Evolutionary conservation across 1,140 invertebrate species (phyloP).

Genomic region (Drosophila tani): DNA sequence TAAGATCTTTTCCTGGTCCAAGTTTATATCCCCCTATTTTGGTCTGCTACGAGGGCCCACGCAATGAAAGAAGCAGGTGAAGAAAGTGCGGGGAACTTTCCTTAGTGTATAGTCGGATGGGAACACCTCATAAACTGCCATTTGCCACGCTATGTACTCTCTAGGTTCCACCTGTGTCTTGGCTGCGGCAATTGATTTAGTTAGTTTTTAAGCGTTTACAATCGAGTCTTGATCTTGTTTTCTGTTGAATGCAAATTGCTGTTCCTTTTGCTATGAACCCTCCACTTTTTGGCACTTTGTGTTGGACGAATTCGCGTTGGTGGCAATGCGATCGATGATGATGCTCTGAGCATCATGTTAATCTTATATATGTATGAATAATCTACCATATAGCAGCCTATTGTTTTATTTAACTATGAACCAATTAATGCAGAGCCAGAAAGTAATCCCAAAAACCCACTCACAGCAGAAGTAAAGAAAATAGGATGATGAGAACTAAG

Average conservation of each 20-base stretch:
- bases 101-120: conserved; percentile 40
- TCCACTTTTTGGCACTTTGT: conserved; percentile 80
- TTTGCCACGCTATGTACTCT: conserved; percentile 69
- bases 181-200: conserved; percentile 71
- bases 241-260: conserved; percentile 68
- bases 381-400: conserved; percentile 55
- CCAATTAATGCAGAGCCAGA: conserved; percentile 27
- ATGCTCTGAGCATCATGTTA: conserved; percentile 78
- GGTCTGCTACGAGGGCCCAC: conserved; percentile 10
- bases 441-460: conserved; percentile 32
- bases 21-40: conserved; percentile 17
- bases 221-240: conserved; percentile 64
- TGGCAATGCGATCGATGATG: conserved; percentile 41
- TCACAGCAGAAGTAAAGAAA: conserved; percentile 45
- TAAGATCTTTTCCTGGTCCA: conserved; percentile 27
- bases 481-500: conserved; percentile 55
- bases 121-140: conserved; percentile 75
- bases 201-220: conserved; percentile 77
- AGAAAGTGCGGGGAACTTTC: conserved; percentile 18
- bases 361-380: conserved; percentile 57
- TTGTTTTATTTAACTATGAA: conserved; percentile 61
- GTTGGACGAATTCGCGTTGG: conserved; percentile 47
- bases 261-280: conserved; percentile 80
- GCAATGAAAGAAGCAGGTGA: conserved; percentile 7
- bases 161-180: conserved; percentile 66